These are phyloP conservation scores for Phainopepla nitens DNA, from an alignment of 2,113 vertebrate genomes.

Conservation along the genomic window DNA sequence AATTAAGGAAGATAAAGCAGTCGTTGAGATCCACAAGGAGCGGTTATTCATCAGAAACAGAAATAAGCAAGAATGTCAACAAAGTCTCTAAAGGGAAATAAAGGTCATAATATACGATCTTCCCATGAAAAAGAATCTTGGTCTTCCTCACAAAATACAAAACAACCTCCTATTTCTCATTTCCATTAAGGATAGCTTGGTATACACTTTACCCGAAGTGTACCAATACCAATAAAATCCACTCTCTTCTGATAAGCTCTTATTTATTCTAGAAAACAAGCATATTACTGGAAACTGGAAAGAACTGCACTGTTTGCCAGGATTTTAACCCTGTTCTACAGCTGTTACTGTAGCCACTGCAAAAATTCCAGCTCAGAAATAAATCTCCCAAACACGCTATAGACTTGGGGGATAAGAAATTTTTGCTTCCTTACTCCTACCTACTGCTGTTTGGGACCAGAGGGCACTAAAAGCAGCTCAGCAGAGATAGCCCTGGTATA, in stretches of 20 bases:
- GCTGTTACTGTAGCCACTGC: background rate
- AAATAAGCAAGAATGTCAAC: background rate
- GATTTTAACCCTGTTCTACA: background rate
- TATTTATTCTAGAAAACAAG: background rate
- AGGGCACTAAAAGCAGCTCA: background rate
- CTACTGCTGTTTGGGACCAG: background rate
- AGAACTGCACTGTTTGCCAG: background rate
- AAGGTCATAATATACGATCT: background rate
- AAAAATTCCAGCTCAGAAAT: background rate
- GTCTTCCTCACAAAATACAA: background rate
- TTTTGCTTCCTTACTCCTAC: background rate
- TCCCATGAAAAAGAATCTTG: background rate
- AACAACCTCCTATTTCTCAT: background rate
- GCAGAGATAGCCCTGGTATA: background rate
- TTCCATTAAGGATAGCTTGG: background rate
- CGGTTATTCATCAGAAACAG: background rate
- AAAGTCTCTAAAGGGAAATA: background rate
- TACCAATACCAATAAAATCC: background rate
- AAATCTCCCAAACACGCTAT: background rate
- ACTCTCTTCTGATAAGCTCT: background rate
- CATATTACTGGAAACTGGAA: background rate
- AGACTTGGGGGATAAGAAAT: background rate
- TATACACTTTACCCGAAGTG: background rate
- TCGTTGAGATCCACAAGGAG: fast-evolving
- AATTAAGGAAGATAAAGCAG: background rate